Conservation (phyloP, 2,113 vertebrate species). For the Pyrgilauda ruficollis region DNA sequence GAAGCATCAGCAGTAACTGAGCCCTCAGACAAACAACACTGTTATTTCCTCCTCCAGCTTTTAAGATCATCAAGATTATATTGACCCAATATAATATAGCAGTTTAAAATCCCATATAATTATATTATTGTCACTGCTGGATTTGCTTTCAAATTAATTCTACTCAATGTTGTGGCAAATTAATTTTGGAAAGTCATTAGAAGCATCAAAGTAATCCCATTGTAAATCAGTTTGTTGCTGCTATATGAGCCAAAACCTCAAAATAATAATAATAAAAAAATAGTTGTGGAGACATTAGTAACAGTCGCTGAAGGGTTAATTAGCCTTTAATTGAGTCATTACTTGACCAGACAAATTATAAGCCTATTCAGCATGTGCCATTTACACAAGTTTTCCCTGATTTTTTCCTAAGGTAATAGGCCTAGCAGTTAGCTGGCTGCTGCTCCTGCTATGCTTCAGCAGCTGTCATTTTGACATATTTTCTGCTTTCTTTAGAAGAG, state of each 20-base stretch:
- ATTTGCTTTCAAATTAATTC: slow-evolving; percentile 41
- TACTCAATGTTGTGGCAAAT: slow-evolving; percentile 41
- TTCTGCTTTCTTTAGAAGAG: slow-evolving; percentile 80
- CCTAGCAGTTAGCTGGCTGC: slow-evolving; percentile 68
- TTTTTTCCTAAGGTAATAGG: slow-evolving; percentile 73
- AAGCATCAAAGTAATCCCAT: not conserved
- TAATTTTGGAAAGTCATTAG: slow-evolving; percentile 36
- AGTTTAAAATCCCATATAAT: slow-evolving; percentile 41
- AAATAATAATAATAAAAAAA: not conserved
- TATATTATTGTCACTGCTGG: not conserved
- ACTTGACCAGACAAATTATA: slow-evolving; percentile 68
- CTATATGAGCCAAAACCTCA: not conserved
- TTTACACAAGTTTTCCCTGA: slow-evolving; percentile 65
- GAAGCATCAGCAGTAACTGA: not conserved
- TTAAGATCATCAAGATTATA: slow-evolving; percentile 20
- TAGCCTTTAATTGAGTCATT: slow-evolving; percentile 46
- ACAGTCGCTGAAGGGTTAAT: slow-evolving; percentile 61
- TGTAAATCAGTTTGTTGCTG: not conserved
- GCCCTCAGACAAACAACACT: not conserved
- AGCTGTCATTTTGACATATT: slow-evolving; percentile 83
- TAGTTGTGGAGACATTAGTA: not conserved
- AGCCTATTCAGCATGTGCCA: slow-evolving; percentile 50
- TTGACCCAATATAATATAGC: not conserved
- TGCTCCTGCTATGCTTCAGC: slow-evolving; percentile 66
- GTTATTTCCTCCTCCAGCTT: slow-evolving; percentile 6